Evolutionary conservation across 2,888 invertebrate species (phyloP).

Genomic region (Amorpha juglandis): DNA sequence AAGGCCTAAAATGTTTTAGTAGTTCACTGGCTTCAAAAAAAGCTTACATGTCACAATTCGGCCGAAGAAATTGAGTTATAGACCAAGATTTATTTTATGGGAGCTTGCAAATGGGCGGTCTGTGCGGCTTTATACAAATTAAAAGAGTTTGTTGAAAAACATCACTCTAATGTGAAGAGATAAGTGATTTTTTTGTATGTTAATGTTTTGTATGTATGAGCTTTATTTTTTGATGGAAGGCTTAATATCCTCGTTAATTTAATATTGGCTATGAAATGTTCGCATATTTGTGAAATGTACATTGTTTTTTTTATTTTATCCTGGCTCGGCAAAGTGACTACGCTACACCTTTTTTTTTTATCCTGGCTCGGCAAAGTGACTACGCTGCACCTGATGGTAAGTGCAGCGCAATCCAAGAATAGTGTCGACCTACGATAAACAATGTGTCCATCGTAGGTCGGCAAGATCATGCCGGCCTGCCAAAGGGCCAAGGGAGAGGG

Average conservation of each 20-base stretch:
- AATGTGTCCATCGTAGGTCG: too few relatives aligned
- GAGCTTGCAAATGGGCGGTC: constrained; percentile 37
- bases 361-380: too few relatives aligned
- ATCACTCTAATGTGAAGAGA: not conserved
- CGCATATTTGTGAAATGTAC: not conserved
- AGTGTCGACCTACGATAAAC: too few relatives aligned
- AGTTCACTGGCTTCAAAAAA: constrained; percentile 4
- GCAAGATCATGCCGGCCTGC: too few relatives aligned
- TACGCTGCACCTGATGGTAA: too few relatives aligned
- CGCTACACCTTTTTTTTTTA: too few relatives aligned
- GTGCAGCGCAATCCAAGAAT: too few relatives aligned
- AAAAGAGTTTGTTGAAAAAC: constrained; percentile 25
- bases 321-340: too few relatives aligned
- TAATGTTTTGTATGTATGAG: not conserved
- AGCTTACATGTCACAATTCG: constrained; percentile 34
- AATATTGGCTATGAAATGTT: constrained; percentile 19
- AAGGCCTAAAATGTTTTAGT: not conserved
- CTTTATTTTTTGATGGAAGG: constrained; percentile 16
- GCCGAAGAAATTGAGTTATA: constrained; percentile 41
- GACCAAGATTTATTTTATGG: constrained; percentile 47
- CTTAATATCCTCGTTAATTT: constrained; percentile 12
- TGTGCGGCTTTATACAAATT: constrained; percentile 38
- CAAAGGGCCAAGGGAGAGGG: too few relatives aligned
- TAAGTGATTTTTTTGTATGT: too few relatives aligned
- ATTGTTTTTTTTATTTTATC: too few relatives aligned